Evolutionary conservation across 1,140 invertebrate genomes (phyloP).

Genomic region (Heliconius melpomene): DNA sequence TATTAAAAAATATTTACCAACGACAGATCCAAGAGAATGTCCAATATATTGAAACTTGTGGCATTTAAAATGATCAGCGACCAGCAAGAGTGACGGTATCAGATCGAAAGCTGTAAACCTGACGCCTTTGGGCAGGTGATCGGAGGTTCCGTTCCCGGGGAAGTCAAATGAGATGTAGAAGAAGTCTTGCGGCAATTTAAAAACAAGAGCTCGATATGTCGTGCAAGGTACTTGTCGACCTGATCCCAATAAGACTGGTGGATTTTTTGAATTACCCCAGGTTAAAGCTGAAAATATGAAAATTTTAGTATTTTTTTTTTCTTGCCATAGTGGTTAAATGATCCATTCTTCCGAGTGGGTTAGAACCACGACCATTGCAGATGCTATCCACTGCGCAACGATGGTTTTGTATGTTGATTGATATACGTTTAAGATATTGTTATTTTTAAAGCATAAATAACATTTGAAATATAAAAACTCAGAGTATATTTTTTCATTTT

Average conservation of each 20-base stretch:
- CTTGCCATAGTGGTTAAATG: no score
- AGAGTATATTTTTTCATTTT: no score
- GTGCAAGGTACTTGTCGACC: constrained; percentile 52
- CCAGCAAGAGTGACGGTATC: background rate
- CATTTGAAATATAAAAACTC: no score
- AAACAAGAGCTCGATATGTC: background rate
- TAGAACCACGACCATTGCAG: no score
- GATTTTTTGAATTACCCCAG: constrained; percentile 53
- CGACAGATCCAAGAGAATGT: constrained; percentile 42
- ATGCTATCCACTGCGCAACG: no score
- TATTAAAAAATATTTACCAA: constrained; percentile 44
- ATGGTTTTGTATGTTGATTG: no score
- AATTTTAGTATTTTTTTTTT: no score
- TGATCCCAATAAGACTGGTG: constrained; percentile 52
- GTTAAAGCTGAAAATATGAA: constrained; percentile 43
- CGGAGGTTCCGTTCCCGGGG: constrained; percentile 50
- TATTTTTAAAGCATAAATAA: no score
- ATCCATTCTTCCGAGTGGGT: no score
- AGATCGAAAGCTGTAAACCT: background rate
- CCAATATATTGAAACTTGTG: constrained; percentile 49
- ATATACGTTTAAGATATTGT: no score
- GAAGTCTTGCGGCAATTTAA: constrained; percentile 45
- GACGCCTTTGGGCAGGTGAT: background rate
- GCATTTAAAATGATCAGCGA: constrained; percentile 48
- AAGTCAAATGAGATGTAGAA: constrained; percentile 58